A percentile compares a stretch with the other conserved stretches of the same genome.
Conservation (phyloP, 2,113 vertebrate species). For the Tiliqua scincoides region DNA sequence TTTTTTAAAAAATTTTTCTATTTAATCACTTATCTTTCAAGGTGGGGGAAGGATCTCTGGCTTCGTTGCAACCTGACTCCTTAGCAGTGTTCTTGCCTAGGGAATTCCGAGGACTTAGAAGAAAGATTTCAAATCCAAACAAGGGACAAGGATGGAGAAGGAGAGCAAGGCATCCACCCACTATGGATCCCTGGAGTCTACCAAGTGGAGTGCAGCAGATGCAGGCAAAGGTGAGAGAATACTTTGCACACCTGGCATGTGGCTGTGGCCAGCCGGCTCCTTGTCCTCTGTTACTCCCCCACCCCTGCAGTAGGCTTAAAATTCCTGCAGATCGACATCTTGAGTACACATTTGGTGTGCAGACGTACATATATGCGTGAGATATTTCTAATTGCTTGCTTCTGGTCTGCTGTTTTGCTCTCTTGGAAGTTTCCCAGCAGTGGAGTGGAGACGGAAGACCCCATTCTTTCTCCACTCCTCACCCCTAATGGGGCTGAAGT, state of each 20-base stretch:
- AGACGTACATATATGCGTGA: not conserved
- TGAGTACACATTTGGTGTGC: not conserved
- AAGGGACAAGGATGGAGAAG: slow-evolving; percentile 73
- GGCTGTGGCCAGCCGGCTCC: not conserved
- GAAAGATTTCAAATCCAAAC: not conserved
- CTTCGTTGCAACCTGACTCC: not conserved
- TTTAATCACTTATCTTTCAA: not conserved
- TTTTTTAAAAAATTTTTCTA: not conserved
- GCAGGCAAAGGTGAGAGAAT: slow-evolving; percentile 73
- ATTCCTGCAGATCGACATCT: not conserved
- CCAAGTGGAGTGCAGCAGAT: slow-evolving; percentile 72
- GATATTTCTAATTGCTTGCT: no score
- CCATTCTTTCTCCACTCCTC: not conserved
- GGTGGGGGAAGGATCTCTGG: not conserved
- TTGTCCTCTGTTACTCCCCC: no score
- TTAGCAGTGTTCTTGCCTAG: slow-evolving; percentile 7
- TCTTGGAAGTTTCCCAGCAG: slow-evolving; percentile 18
- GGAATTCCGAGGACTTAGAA: not conserved
- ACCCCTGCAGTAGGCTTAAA: not conserved
- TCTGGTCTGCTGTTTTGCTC: not conserved
- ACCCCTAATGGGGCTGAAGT: no score
- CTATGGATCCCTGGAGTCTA: slow-evolving; percentile 82
- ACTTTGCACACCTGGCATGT: not conserved
- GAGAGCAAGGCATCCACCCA: slow-evolving; percentile 69
- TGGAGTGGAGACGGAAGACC: not conserved